A percentile compares a stretch with the other conserved stretches of the same genome.
These are phyloP conservation scores for Ischnura elegans DNA, from an alignment of 2,888 invertebrate species.

Conservation along the genomic window DNA sequence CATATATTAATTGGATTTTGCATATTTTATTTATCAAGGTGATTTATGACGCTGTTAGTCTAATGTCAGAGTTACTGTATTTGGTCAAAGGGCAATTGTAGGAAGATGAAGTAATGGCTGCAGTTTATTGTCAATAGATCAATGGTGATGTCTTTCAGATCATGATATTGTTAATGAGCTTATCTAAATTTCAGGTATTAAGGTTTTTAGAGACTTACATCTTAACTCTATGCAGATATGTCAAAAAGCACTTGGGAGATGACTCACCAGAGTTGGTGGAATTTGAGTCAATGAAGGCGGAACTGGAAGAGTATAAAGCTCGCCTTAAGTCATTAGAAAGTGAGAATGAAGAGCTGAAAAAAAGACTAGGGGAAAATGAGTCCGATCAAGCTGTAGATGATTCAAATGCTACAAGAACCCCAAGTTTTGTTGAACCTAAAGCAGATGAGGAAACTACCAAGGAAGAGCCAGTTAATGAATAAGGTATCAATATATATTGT, in stretches of 20 bases:
- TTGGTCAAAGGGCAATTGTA: too few species aligned
- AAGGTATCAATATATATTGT: neutral
- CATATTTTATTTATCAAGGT: too few species aligned
- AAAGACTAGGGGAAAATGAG: neutral
- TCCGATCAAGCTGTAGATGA: neutral
- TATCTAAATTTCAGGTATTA: too few species aligned
- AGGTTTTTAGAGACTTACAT: neutral
- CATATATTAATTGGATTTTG: too few species aligned
- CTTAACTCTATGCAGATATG: constrained; percentile 76
- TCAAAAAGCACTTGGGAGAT: constrained; percentile 79
- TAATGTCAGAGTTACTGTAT: too few species aligned
- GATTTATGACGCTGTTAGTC: too few species aligned
- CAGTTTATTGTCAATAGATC: too few species aligned
- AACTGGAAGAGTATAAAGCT: constrained; percentile 82
- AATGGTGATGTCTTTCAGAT: too few species aligned
- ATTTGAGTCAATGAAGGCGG: constrained; percentile 78
- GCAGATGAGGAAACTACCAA: neutral
- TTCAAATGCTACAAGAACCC: neutral
- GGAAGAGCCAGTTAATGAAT: neutral
- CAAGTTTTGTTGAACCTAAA: neutral
- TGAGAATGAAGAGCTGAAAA: constrained; percentile 77
- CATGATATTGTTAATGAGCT: too few species aligned
- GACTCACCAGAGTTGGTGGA: constrained; percentile 76
- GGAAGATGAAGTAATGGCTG: too few species aligned
- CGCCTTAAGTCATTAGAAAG: constrained; percentile 83